These are phyloP conservation scores for Hylomyscus alleni DNA, from an alignment of 2,797 vertebrate species.

Conservation along the genomic window DNA sequence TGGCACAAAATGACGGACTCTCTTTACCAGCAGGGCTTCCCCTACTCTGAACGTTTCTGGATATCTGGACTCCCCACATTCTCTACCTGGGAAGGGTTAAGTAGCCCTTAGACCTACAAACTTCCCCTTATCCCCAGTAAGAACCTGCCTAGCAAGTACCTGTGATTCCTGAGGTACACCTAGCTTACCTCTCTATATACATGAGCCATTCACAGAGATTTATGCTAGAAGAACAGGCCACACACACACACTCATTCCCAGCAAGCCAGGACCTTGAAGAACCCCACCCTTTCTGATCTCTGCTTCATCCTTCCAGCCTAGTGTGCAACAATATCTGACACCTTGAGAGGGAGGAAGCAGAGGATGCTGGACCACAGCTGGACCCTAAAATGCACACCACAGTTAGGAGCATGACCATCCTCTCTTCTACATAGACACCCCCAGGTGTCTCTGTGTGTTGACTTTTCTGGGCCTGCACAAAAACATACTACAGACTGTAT, in stretches of 20 bases:
- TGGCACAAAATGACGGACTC: background rate
- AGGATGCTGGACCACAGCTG: background rate
- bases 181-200: background rate
- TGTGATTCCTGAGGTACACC: background rate
- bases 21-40: background rate
- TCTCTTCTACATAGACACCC: background rate
- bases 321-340: background rate
- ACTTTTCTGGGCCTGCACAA: background rate
- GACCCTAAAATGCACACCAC: background rate
- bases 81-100: background rate
- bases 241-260: too few relatives aligned
- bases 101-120: background rate
- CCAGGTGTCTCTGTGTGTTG: background rate
- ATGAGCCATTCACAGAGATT: background rate
- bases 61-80: background rate
- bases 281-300: background rate
- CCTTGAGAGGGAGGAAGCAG: background rate
- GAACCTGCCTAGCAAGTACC: background rate
- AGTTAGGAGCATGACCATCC: background rate
- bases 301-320: background rate
- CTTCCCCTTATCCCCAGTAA: background rate
- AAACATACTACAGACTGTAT: background rate
- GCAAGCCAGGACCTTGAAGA: background rate
- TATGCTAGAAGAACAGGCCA: background rate
- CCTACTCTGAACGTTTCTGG: background rate